Evolutionary conservation across 2,888 invertebrate species (phyloP).

Genomic region (Candidula unifasciata): DNA sequence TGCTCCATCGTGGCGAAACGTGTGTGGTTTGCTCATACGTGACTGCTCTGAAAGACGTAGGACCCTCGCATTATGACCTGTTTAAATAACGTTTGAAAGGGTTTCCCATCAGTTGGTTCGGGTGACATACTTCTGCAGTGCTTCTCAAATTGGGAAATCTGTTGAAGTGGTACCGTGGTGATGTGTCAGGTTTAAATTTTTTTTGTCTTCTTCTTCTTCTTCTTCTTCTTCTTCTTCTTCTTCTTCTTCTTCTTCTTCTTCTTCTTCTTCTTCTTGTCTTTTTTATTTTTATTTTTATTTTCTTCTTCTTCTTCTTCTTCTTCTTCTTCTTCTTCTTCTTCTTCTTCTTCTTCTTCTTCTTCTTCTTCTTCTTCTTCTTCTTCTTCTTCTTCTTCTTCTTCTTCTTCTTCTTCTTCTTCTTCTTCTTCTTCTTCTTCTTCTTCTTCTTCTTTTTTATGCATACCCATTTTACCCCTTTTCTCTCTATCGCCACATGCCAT

Average conservation of each 20-base stretch:
- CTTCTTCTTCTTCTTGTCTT: neutral
- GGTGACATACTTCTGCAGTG: too few species aligned
- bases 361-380: neutral
- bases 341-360: neutral
- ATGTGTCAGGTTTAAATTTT: too few species aligned
- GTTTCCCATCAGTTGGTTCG: too few species aligned
- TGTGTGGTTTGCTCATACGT: constrained; percentile 1
- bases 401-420: constrained; percentile 15
- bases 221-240: neutral
- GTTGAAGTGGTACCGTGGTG: too few species aligned
- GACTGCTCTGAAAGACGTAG: neutral
- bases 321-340: neutral
- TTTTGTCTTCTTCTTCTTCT: constrained; percentile 3
- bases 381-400: constrained; percentile 11
- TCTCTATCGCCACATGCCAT: too few species aligned
- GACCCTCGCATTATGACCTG: neutral
- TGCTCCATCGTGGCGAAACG: too few species aligned
- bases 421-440: constrained; percentile 17
- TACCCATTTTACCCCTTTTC: too few species aligned
- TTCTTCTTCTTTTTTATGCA: too few species aligned
- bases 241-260: too few species aligned
- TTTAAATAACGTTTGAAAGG: neutral
- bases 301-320: neutral
- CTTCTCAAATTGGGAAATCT: too few species aligned
- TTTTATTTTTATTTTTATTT: neutral